Evolutionary conservation across 2,888 invertebrate species (phyloP).

Genomic region (Poecilus cupreus): DNA sequence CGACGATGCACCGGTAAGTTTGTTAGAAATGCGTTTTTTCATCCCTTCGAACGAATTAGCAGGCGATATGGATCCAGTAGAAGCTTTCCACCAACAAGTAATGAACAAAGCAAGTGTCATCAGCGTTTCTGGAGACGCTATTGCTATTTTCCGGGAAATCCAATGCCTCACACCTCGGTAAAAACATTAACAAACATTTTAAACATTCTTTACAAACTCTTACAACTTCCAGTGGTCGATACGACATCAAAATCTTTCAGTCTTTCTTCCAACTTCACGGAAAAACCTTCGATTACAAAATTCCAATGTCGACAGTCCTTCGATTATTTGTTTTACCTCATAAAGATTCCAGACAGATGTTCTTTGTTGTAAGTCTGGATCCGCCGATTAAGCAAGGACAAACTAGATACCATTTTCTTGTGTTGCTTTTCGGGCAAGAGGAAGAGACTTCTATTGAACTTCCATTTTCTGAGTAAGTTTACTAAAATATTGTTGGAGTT

Average conservation of each 20-base stretch:
- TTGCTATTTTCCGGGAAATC: slow-evolving; percentile 96
- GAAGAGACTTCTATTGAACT: slow-evolving; percentile 94
- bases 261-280: slow-evolving; percentile 94
- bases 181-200: neutral
- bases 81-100: slow-evolving; percentile 97
- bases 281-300: slow-evolving; percentile 99
- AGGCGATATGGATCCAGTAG: slow-evolving; percentile 93
- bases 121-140: slow-evolving; percentile 97
- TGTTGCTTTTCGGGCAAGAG: slow-evolving; percentile 94
- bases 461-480: slow-evolving; percentile 89
- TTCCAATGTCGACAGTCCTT: slow-evolving; percentile 97
- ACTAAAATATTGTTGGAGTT: neutral
- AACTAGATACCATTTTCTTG: slow-evolving; percentile 97
- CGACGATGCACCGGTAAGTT: slow-evolving; percentile 97
- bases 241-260: slow-evolving; percentile 96
- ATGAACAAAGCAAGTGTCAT: slow-evolving; percentile 98
- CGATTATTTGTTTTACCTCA: slow-evolving; percentile 96
- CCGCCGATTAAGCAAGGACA: slow-evolving; percentile 99
- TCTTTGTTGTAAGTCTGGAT: slow-evolving; percentile 97
- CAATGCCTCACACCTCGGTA: slow-evolving; percentile 98
- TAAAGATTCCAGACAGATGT: slow-evolving; percentile 98
- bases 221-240: slow-evolving; percentile 87
- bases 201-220: neutral
- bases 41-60: slow-evolving; percentile 93
- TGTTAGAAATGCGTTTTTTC: slow-evolving; percentile 98